Evolutionary conservation across 2,797 vertebrate species (phyloP).

Genomic region (Salmo trutta): DNA sequence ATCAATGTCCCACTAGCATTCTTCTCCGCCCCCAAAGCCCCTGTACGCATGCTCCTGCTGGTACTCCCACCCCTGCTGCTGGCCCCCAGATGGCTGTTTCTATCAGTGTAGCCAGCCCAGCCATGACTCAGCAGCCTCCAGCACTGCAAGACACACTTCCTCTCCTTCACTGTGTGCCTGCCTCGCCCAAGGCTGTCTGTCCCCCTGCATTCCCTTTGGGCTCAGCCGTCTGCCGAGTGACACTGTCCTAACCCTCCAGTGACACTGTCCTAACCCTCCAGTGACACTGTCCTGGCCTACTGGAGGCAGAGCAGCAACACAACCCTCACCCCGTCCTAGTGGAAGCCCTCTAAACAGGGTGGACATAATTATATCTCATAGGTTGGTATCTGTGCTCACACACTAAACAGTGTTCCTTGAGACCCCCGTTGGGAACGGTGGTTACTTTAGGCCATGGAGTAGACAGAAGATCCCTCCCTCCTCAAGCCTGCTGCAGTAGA

Average conservation of each 20-base stretch:
- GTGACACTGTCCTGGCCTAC: conserved; percentile 10
- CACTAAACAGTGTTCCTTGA: conserved; percentile 33
- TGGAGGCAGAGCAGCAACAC: conserved; percentile 35
- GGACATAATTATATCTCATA: conserved; percentile 72
- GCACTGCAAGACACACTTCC: conserved; percentile 62
- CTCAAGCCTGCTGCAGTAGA: background rate
- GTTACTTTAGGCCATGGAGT: background rate
- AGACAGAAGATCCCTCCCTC: background rate
- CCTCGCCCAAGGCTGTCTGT: conserved; percentile 30
- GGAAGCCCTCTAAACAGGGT: conserved; percentile 56
- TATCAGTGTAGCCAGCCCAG: conserved; percentile 88
- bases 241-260: background rate
- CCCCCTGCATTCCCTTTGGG: conserved; percentile 30
- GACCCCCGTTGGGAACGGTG: background rate
- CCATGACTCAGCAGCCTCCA: conserved; percentile 87
- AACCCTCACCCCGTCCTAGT: conserved; percentile 39
- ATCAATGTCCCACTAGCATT: background rate
- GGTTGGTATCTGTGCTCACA: conserved; percentile 66
- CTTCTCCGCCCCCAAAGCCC: background rate
- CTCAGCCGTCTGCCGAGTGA: background rate
- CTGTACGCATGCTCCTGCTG: background rate
- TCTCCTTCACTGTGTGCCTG: conserved; percentile 39
- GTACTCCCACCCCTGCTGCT: conserved; percentile 62
- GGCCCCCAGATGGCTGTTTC: conserved; percentile 78
- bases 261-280: background rate